Evolutionary conservation across 2,888 invertebrate species (phyloP).

Genomic region (Byasa hedistus): DNA sequence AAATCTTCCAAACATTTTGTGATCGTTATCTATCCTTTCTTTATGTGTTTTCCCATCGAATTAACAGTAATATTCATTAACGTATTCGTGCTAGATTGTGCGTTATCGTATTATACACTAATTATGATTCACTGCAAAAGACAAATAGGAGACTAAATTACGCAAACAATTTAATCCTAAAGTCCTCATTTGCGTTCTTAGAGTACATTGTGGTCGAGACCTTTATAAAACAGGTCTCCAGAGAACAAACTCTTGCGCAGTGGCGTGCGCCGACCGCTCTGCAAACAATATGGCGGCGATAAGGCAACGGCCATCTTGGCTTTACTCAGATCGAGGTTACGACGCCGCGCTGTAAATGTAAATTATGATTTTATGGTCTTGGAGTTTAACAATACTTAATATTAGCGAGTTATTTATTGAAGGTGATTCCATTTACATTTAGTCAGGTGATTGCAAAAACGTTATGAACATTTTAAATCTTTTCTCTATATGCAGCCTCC

Average conservation of each 20-base stretch:
- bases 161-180: conserved; percentile 49
- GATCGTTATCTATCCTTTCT: conserved; percentile 29
- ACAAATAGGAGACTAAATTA: conserved; percentile 39
- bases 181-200: conserved; percentile 64
- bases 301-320: conserved; percentile 71
- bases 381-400: conserved; percentile 30
- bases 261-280: conserved; percentile 48
- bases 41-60: conserved; percentile 25
- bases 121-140: conserved; percentile 37
- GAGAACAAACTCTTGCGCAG: conserved; percentile 76
- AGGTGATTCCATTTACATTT: not conserved
- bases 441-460: not conserved
- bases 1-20: conserved; percentile 20
- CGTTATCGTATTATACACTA: conserved; percentile 35
- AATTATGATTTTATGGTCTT: conserved; percentile 51
- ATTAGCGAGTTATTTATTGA: conserved; percentile 27
- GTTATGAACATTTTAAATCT: not conserved
- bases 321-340: conserved; percentile 66
- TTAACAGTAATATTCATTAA: conserved; percentile 30
- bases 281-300: conserved; percentile 75
- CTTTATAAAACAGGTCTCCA: conserved; percentile 71
- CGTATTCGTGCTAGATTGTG: conserved; percentile 26
- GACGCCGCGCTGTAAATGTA: conserved; percentile 59
- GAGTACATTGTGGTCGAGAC: conserved; percentile 51
- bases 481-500: too few species aligned